phyloP scores from a whole-genome alignment of 2,888 invertebrate genomes.

The Nephrotoma guestfalica region DNA sequence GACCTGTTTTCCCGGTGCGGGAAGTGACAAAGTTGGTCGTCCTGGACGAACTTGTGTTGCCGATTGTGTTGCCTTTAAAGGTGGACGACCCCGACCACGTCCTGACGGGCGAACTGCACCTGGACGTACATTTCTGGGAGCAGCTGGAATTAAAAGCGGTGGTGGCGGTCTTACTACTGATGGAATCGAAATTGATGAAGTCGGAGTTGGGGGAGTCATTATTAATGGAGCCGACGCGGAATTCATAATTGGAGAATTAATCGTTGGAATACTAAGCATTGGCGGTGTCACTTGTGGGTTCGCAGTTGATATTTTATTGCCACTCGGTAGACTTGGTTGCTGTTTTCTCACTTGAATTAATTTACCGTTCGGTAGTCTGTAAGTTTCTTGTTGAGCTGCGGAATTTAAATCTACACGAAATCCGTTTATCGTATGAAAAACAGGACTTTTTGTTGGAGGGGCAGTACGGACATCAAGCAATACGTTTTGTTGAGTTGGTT shows the following conservation, averaged over 20 bases:
- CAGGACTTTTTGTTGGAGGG: slow-evolving; percentile 18
- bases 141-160: slow-evolving; percentile 20
- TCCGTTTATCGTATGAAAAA: slow-evolving; percentile 31
- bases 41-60: slow-evolving; percentile 12
- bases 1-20: neutral
- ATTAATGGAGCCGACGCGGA: neutral
- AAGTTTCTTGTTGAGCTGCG: slow-evolving; percentile 31
- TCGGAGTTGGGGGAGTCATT: neutral
- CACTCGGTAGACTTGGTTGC: slow-evolving; percentile 5
- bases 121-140: neutral
- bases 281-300: neutral
- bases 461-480: neutral
- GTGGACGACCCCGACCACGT: neutral
- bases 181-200: neutral
- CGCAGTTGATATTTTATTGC: slow-evolving; percentile 7
- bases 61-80: slow-evolving; percentile 13
- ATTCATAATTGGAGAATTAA: neutral
- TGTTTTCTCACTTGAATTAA: slow-evolving; percentile 32
- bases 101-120: neutral
- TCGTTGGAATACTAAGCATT: neutral
- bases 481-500: slow-evolving; percentile 8
- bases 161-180: slow-evolving; percentile 3
- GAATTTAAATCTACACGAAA: slow-evolving; percentile 32
- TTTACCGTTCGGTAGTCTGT: slow-evolving; percentile 31
- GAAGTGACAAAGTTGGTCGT: neutral